A percentile compares a stretch with the other conserved stretches of the same genome.
These are phyloP conservation scores for Penaeus chinensis DNA, from an alignment of 1,140 invertebrate species.

Conservation along the genomic window DNA sequence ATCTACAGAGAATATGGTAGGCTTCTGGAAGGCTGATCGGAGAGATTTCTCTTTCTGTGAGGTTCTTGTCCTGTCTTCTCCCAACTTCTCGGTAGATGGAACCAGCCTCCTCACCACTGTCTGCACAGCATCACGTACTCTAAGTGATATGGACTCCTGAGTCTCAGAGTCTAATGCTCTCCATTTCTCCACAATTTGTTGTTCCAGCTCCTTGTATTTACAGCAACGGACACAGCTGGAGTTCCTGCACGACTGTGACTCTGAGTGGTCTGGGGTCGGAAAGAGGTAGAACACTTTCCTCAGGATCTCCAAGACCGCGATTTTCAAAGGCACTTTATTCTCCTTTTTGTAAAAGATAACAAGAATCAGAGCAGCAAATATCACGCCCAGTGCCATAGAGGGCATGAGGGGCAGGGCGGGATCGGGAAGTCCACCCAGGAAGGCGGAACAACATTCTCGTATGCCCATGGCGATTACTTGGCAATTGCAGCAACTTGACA, in stretches of 20 bases:
- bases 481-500: too few species aligned
- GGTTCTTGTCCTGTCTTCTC: neutral
- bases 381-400: constrained; percentile 21
- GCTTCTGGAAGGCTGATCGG: constrained; percentile 24
- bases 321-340: constrained; percentile 24
- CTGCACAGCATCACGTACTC: neutral
- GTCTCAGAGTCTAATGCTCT: neutral
- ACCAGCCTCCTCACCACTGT: neutral
- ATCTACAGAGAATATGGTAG: constrained; percentile 51
- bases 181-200: neutral
- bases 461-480: constrained; percentile 10
- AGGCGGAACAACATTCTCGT: constrained; percentile 34
- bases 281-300: constrained; percentile 22
- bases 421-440: constrained; percentile 20
- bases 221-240: constrained; percentile 25
- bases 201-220: constrained; percentile 3
- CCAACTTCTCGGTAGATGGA: neutral
- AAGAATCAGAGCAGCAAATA: constrained; percentile 27
- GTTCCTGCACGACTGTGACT: constrained; percentile 9
- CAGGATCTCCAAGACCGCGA: neutral
- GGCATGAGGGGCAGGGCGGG: constrained; percentile 30
- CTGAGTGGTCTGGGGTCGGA: constrained; percentile 5
- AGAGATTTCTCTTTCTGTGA: neutral
- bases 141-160: neutral
- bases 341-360: constrained; percentile 36